A percentile compares a stretch with the other conserved stretches of the same genome.
Evolutionary conservation across 1,140 invertebrate genomes (phyloP).

Genomic region (Drosophila virilis): DNA sequence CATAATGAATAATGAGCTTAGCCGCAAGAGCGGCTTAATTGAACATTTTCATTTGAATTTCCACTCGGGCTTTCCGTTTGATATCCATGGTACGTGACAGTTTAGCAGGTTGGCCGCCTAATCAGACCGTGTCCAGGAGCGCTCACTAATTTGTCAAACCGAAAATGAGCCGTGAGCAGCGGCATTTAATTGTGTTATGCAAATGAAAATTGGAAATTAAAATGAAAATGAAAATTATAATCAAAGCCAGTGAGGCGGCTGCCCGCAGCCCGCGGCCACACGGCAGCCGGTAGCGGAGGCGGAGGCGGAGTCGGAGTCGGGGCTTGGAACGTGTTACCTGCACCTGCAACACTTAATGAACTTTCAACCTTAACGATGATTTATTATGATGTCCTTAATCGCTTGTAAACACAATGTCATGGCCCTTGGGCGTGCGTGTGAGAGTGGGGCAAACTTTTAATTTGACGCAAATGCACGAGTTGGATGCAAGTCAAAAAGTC

Average conservation of each 20-base stretch:
- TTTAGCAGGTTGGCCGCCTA: conserved; percentile 31
- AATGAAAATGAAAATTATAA: conserved; percentile 51
- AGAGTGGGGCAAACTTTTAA: conserved; percentile 42
- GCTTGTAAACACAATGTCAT: conserved; percentile 43
- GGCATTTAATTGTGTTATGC: conserved; percentile 70
- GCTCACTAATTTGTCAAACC: conserved; percentile 44
- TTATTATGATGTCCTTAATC: conserved; percentile 73
- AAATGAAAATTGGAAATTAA: conserved; percentile 55
- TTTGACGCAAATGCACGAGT: conserved; percentile 40
- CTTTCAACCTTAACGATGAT: conserved; percentile 70
- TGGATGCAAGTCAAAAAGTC: conserved; percentile 31
- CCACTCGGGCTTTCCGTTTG: conserved; percentile 32
- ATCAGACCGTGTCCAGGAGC: conserved; percentile 30
- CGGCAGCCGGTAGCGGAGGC: not conserved
- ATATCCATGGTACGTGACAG: conserved; percentile 69
- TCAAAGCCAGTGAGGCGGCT: conserved; percentile 34
- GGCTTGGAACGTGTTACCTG: conserved; percentile 25
- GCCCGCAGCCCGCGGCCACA: conserved; percentile 13
- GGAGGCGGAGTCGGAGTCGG: conserved; percentile 3
- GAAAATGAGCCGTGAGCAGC: conserved; percentile 30
- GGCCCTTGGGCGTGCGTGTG: not conserved
- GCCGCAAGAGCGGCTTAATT: conserved; percentile 64
- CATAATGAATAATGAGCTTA: conserved; percentile 36
- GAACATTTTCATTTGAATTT: conserved; percentile 53
- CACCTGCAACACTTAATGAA: conserved; percentile 54